Evolutionary conservation across 2,888 invertebrate species (phyloP), one percentile per base, ranked within the genome.

Genomic region (Plemyria rubiginata): DNA sequence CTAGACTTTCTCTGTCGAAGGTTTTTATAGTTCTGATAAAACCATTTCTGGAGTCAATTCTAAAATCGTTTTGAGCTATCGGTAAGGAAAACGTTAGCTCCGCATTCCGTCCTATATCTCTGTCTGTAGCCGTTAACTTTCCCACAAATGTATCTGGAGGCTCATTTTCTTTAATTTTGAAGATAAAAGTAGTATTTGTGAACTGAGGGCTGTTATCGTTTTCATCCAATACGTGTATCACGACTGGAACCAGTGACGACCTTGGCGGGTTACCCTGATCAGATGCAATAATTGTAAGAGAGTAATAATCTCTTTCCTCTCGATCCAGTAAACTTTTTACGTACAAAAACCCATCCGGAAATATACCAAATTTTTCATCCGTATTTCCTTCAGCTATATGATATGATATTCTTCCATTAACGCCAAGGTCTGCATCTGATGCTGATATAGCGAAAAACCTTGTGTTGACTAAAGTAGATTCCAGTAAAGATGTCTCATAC

Each of bases 171-270:
- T 96, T 95, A 15, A 99, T 95, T 83, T 95, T 96, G 81, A 99
- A 98, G 63, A 96, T 96, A 86, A 99, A 99, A 13, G 97, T 97
- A 36, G 95, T 95, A 76, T 99, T 98, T 2, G 96, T 96, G 87
- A 99, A 99, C 81, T 96, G 95, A 0, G 99, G 99, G 36, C 96
- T 95, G 85, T 99, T 98, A 88, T 99, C 99, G 86, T 99, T 99
- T 89, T 99, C 98, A 88, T 99, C 99, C 66, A 98, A 95, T 22
- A 99, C 95, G 80, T 98, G 98, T 67, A 99, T 96, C 15, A 98
- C 97, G 1, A 99, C 96, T 7, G 98, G 97, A 2, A 98, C 98
- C 53, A 96, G 94, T 0, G 98, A 98, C 55, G 95, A 97, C 79
- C 96, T 94, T 46, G 95, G 94, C 41, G 96, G 98, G 68, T 86